phyloP scores from a whole-genome alignment of 2,113 vertebrate species.

The Phaethornis superciliosus region DNA sequence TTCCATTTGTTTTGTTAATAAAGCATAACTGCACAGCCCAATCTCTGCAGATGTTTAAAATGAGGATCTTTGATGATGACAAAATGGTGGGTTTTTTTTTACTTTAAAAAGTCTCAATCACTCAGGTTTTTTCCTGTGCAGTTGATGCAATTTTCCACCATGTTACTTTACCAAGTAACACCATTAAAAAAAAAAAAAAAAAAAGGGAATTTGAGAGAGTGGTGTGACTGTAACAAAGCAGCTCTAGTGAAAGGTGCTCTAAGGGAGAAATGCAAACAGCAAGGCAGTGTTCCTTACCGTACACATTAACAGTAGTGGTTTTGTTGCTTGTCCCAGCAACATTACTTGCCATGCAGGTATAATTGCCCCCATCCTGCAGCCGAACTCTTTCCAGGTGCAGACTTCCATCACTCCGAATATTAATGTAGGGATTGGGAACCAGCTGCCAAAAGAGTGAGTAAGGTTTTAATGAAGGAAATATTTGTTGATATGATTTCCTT shows the following conservation, averaged over 20 bases:
- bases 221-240: not conserved
- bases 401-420: constrained; percentile 88
- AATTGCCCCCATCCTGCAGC: constrained; percentile 86
- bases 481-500: not conserved
- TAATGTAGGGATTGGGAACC: constrained; percentile 85
- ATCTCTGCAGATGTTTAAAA: not conserved
- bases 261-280: not conserved
- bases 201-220: fast-evolving
- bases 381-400: constrained; percentile 90
- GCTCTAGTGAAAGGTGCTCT: not conserved
- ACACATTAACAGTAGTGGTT: constrained; percentile 84
- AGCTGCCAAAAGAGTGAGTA: constrained; percentile 74
- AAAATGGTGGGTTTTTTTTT: not conserved
- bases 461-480: not conserved
- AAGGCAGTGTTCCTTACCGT: constrained; percentile 75
- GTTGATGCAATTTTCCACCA: fast-evolving
- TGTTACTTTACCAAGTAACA: fast-evolving
- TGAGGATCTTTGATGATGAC: not conserved
- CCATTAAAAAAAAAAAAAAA: too few relatives aligned
- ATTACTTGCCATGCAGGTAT: constrained; percentile 90
- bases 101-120: not conserved
- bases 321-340: constrained; percentile 85
- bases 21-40: not conserved
- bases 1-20: constrained; percentile 8
- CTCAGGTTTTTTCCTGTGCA: not conserved